Conservation (phyloP, 2,113 vertebrate genomes). For the Mesocricetus auratus region DNA sequence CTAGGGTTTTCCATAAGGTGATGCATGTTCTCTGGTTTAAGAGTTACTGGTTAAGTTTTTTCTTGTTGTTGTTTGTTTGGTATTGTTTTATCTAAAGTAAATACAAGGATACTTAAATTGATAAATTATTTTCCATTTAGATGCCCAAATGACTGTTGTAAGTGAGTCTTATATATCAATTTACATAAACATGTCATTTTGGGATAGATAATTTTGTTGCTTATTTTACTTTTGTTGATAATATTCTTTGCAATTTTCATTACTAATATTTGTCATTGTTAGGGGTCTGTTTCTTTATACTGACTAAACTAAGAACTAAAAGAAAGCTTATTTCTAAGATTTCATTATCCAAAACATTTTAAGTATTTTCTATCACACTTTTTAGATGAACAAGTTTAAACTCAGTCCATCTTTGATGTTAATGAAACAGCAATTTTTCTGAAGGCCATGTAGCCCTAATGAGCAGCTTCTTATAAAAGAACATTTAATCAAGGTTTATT, state of each 20-base stretch:
- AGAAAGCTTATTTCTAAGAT: slow-evolving; percentile 80
- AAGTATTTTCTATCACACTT: slow-evolving; percentile 87
- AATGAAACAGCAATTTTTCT: slow-evolving; percentile 92
- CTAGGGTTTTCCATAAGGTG: neutral
- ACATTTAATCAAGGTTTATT: slow-evolving; percentile 94
- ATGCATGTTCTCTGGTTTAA: slow-evolving; percentile 53
- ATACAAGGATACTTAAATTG: slow-evolving; percentile 32
- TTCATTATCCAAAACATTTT: slow-evolving; percentile 86
- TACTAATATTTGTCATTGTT: slow-evolving; percentile 56
- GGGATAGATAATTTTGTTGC: slow-evolving; percentile 45
- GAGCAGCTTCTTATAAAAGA: slow-evolving; percentile 93
- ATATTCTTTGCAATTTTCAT: neutral
- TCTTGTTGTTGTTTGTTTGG: neutral
- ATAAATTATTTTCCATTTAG: slow-evolving; percentile 60
- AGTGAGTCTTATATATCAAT: neutral
- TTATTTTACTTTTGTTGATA: slow-evolving; percentile 30
- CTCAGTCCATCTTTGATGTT: slow-evolving; percentile 91
- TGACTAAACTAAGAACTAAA: slow-evolving; percentile 76
- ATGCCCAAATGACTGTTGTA: slow-evolving; percentile 64
- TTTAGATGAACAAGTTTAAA: slow-evolving; percentile 89
- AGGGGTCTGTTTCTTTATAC: slow-evolving; percentile 65
- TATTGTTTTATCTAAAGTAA: neutral
- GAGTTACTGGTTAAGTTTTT: neutral
- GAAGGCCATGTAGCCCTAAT: slow-evolving; percentile 91
- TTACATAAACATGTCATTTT: slow-evolving; percentile 59